Base-by-base conservation (phyloP, 1,140 invertebrate species). In the Ooceraea biroi region DNA sequence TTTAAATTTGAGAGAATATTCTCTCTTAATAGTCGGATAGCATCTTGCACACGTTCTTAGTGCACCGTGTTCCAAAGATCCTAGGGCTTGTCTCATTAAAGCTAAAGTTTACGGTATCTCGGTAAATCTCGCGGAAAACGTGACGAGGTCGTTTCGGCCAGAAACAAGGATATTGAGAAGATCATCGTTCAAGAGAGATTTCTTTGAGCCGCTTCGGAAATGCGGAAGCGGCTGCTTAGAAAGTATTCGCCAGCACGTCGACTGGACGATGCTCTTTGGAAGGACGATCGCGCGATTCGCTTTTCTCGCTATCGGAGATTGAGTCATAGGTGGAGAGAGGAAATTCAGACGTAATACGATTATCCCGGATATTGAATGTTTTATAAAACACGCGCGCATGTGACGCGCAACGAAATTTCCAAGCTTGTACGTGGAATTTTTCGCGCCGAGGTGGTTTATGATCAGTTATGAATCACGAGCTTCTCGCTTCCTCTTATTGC, bases 261-360 rank as follows among this genome's bases (percentile, higher is more conserved):
- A 52, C 44, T 50, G 30, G n/a, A 52, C 36, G 57, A 19, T 27
- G 17, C 10, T 25, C 5, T 22, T 17, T 12, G 7, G 22, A 30
- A 68, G 30, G 46, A 48, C 46, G 44, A 78, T 78, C 50, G 69
- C 52, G 52, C 50, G 65, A 57, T 80, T 71, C 36, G 76, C 36
- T 69, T 57, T 55, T 19, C 76, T 78, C 48, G 14, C 36, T 46
- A 36, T 17, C 50, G 50, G 50, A 69, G 48, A 80, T 80, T 22
- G 63, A 69, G 22, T 57, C 65, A 41, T 66, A 68, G 50, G 44
- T 11, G 22, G 48, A 41, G 48, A 41, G 46, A 27, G 61, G 50
- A 55, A 80, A 69, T 27, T 80, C 76, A 57, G 36, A 58, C 50
- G 76, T 44, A 48, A 80, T 57, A 60, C 65, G 65, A 78, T 78